Base-by-base conservation (phyloP, 2,888 invertebrate genomes). In the Coenonympha arcania region DNA sequence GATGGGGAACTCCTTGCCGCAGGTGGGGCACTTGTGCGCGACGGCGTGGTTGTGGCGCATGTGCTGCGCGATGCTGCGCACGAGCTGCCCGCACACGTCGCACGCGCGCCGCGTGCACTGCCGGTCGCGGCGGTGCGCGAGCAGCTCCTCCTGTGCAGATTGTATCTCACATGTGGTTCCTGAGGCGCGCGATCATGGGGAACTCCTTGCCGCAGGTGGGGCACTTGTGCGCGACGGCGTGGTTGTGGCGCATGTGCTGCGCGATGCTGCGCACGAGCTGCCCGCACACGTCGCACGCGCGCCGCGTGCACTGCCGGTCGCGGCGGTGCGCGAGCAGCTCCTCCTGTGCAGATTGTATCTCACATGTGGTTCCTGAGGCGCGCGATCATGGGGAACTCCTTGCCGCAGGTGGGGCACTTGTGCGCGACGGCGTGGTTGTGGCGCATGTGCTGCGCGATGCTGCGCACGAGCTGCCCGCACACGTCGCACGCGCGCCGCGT, bases 41-140 rank as follows among this genome's bases (percentile, higher is more conserved):
- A 69, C 68, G 3, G 59, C 83, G 65, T 85, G 86, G 40, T 78
- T 77, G 51, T 79, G 76, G 0, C 82, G 73, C 82, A 82, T 82
- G 58, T 86, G 85, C 47, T 82, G 82, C 3, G 78, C 66, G 42
- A 86, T 83, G 59, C 76, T 82, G 34, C 82, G 63, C 34, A 85
- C 85, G 0, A 85, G 69, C 55, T 85, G 82, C 0, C 85, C 85
- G 57, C 85, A 86, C 4, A 86, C 61, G 47, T 86, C 84, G 52
- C 85, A 86, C n/a, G 85, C 83, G 2, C 80, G 79, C 20, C 80
- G 71, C 80, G 79, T 79, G 56, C 85, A 85, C 55, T 79, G 79
- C 4, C 81, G 71, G 58, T 83, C 83, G 18, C 82, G 76, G 2
- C 84, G 75, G 55, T 86, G 86, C 1, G 65, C 62, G 48, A 69